Percentiles rank a stretch among this genome's conserved stretches.
phyloP scores from a whole-genome alignment of 1,140 invertebrate species.

The Chymomyza costata region DNA sequence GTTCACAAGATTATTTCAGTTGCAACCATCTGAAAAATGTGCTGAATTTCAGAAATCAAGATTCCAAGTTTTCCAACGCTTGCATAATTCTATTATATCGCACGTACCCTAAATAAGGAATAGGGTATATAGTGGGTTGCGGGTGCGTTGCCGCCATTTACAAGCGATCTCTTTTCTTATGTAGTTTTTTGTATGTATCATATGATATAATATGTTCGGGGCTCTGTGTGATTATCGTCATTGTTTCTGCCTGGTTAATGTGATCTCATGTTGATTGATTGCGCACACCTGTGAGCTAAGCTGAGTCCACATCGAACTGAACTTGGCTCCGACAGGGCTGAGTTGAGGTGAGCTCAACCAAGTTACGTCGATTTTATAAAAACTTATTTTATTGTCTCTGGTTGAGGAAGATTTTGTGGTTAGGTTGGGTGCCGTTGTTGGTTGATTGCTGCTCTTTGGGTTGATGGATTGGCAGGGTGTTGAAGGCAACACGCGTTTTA shows the following conservation, averaged over 20 bases:
- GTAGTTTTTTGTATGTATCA: not conserved
- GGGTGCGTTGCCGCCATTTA: slow-evolving; percentile 41
- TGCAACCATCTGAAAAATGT: no score
- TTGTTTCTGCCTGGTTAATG: slow-evolving; percentile 64
- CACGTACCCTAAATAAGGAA: no score
- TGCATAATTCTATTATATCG: no score
- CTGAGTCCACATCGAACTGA: slow-evolving; percentile 22
- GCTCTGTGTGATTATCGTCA: slow-evolving; percentile 59
- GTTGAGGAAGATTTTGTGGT: no score
- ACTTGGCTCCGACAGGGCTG: no score
- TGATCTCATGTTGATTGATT: slow-evolving; percentile 72
- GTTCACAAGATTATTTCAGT: no score
- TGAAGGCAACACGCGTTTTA: no score
- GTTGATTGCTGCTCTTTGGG: slow-evolving; percentile 37
- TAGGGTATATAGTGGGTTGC: slow-evolving; percentile 27
- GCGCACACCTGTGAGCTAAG: slow-evolving; percentile 66
- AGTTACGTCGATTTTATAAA: slow-evolving; percentile 37
- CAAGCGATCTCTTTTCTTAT: not conserved
- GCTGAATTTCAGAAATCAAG: no score
- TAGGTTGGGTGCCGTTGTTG: no score
- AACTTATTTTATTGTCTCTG: slow-evolving; percentile 34
- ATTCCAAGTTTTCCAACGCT: no score
- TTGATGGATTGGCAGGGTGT: slow-evolving; percentile 61
- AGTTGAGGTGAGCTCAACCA: not conserved
- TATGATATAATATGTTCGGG: not conserved